Percentiles rank a stretch among this genome's conserved stretches.
Conservation (phyloP, 1,140 invertebrate species). For the Matsumurasca onukii region DNA sequence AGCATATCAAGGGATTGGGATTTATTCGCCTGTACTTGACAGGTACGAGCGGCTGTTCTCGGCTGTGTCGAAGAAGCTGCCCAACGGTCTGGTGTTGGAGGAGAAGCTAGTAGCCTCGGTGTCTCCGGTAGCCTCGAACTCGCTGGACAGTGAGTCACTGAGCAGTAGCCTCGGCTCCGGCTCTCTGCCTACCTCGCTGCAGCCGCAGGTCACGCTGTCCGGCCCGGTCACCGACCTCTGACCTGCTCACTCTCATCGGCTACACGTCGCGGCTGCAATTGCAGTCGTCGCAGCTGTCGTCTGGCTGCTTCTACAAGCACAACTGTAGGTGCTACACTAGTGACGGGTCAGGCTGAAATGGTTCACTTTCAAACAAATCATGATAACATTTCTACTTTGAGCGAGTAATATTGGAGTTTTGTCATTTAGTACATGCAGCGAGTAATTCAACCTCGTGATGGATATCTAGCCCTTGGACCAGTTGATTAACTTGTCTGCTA, state of each 20-base stretch:
- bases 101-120: conserved; percentile 4
- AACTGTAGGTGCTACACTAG: no score
- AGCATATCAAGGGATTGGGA: no score
- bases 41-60: conserved; percentile 33
- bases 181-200: conserved; percentile 27
- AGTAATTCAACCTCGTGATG: no score
- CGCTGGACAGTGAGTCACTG: conserved; percentile 26
- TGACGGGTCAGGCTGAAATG: no score
- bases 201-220: conserved; percentile 36
- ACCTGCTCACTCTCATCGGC: not conserved
- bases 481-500: no score
- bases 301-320: no score
- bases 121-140: not conserved
- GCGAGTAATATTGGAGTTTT: no score
- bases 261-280: not conserved
- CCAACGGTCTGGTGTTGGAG: conserved; percentile 29
- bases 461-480: no score
- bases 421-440: no score
- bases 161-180: conserved; percentile 32
- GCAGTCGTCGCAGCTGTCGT: no score
- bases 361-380: no score
- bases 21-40: conserved; percentile 5
- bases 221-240: conserved; percentile 37
- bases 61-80: conserved; percentile 26
- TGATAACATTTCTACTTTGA: no score